These are phyloP conservation scores for Beaufortia kweichowensis DNA, from an alignment of 2,113 vertebrate species.

Conservation along the genomic window DNA sequence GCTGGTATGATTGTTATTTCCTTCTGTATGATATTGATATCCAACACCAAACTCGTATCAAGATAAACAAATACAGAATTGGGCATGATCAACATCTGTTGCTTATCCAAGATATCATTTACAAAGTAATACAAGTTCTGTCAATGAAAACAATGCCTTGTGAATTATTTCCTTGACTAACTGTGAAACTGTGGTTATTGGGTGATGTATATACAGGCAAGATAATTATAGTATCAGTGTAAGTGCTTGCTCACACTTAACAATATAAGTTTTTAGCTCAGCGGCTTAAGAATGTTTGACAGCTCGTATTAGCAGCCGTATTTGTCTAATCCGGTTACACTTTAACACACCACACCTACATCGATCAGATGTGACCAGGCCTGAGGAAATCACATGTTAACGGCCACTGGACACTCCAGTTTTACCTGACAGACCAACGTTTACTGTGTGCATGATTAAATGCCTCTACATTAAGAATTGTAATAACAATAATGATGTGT, in stretches of 20 bases:
- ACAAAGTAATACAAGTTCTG: neutral
- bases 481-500: conserved; percentile 17
- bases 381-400: conserved; percentile 18
- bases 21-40: neutral
- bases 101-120: neutral
- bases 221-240: conserved; percentile 22
- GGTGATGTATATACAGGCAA: neutral
- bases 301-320: conserved; percentile 12
- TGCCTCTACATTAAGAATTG: neutral
- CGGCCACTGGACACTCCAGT: conserved; percentile 31
- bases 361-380: conserved; percentile 29
- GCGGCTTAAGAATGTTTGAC: neutral
- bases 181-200: neutral
- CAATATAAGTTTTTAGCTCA: neutral
- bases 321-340: conserved; percentile 19
- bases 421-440: conserved; percentile 7
- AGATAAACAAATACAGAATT: neutral
- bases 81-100: neutral
- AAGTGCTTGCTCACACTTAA: conserved; percentile 17
- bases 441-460: conserved; percentile 7
- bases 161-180: conserved; percentile 10
- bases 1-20: too few relatives aligned
- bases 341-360: conserved; percentile 38
- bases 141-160: neutral
- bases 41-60: neutral